Evolutionary conservation across 2,888 invertebrate species (phyloP).

Genomic region (Biston betularia): DNA sequence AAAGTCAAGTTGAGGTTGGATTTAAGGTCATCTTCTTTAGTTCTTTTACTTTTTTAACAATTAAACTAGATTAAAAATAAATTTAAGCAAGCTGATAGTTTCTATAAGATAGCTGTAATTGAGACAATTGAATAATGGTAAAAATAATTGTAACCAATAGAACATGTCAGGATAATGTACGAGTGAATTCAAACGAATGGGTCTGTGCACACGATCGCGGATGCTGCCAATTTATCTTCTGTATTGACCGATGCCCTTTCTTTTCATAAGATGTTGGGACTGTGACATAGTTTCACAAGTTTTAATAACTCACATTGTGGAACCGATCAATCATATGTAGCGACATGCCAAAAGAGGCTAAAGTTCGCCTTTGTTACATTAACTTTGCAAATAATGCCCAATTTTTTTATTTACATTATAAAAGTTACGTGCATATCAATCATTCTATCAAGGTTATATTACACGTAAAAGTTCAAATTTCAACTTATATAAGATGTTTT

Average conservation of each 20-base stretch:
- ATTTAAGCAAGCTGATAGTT: neutral
- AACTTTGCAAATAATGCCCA: neutral
- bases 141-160: slow-evolving; percentile 60
- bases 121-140: slow-evolving; percentile 42
- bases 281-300: slow-evolving; percentile 20
- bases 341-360: neutral
- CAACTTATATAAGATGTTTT: too few relatives aligned
- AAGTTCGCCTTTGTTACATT: neutral
- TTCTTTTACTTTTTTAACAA: neutral
- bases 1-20: too few relatives aligned
- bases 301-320: slow-evolving; percentile 8
- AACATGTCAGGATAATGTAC: slow-evolving; percentile 56
- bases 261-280: slow-evolving; percentile 6
- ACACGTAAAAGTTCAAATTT: slow-evolving; percentile 1
- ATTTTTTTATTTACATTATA: neutral
- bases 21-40: too few relatives aligned
- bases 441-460: neutral
- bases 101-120: slow-evolving; percentile 31
- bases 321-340: slow-evolving; percentile 1
- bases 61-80: neutral
- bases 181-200: slow-evolving; percentile 63
- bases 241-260: slow-evolving; percentile 20
- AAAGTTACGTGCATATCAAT: too few relatives aligned
- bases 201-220: slow-evolving; percentile 55
- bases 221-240: slow-evolving; percentile 66